phyloP scores from a whole-genome alignment of 2,888 invertebrate species.

The Lymantria monacha region DNA sequence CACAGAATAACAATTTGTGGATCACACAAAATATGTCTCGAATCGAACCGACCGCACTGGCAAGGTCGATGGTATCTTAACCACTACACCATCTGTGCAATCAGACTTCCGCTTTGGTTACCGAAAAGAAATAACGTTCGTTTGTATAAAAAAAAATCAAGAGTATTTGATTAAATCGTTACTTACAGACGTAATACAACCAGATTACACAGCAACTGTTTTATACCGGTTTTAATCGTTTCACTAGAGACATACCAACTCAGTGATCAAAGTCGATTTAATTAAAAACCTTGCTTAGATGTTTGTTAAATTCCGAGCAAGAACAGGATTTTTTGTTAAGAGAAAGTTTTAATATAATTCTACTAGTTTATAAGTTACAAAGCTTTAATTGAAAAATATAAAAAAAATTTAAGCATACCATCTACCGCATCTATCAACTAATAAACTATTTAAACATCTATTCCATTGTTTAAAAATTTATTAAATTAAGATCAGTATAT shows the following conservation, averaged over 20 bases:
- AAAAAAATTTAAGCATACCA: too few relatives aligned
- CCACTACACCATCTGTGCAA: too few relatives aligned
- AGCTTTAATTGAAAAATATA: neutral
- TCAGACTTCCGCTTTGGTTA: too few relatives aligned
- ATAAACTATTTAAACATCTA: too few relatives aligned
- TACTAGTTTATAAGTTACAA: conserved; percentile 42
- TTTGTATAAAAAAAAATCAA: neutral
- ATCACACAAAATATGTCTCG: too few relatives aligned
- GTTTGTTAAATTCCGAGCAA: conserved; percentile 70
- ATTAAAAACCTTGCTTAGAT: conserved; percentile 76
- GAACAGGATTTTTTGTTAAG: conserved; percentile 57
- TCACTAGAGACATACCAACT: conserved; percentile 69
- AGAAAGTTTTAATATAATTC: conserved; percentile 64
- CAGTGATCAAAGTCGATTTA: conserved; percentile 76
- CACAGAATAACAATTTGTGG: too few relatives aligned
- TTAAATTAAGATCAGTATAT: too few relatives aligned
- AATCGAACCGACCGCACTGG: too few relatives aligned
- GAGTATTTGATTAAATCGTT: conserved; percentile 37
- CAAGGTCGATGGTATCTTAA: too few relatives aligned
- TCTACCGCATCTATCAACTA: too few relatives aligned
- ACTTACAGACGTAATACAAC: conserved; percentile 41
- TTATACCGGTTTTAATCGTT: conserved; percentile 69
- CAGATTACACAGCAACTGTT: conserved; percentile 57
- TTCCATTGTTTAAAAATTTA: too few relatives aligned
- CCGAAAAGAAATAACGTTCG: too few relatives aligned